Evolutionary conservation across 2,113 vertebrate species (phyloP).

Genomic region (Anolis carolinensis): DNA sequence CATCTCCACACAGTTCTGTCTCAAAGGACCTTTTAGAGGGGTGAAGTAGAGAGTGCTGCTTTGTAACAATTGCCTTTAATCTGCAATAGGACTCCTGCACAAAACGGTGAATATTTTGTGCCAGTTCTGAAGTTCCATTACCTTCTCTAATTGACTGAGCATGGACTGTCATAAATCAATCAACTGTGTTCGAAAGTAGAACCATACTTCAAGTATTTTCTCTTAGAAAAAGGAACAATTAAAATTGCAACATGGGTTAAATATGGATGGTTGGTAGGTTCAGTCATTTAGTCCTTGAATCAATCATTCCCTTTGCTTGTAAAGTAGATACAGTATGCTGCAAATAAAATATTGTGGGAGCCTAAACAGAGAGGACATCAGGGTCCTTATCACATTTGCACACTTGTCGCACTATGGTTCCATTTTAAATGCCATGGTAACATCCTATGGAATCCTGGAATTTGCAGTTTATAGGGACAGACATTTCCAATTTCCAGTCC

Average conservation of each 20-base stretch:
- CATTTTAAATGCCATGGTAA: too few relatives aligned
- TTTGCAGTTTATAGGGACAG: too few relatives aligned
- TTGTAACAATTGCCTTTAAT: neutral
- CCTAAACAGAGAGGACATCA: neutral
- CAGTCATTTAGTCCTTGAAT: neutral
- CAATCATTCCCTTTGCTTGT: neutral
- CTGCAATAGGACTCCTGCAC: neutral
- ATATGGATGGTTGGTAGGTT: too few relatives aligned
- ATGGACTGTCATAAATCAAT: neutral
- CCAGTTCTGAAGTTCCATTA: neutral
- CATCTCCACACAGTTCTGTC: neutral
- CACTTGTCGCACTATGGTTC: too few relatives aligned
- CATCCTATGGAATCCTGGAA: too few relatives aligned
- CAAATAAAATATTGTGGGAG: neutral
- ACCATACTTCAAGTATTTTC: neutral
- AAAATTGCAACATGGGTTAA: neutral
- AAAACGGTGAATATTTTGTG: neutral
- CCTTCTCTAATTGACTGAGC: too few relatives aligned
- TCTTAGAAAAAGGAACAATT: neutral
- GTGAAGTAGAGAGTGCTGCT: neutral
- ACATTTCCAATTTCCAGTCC: too few relatives aligned
- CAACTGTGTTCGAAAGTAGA: neutral
- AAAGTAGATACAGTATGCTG: neutral
- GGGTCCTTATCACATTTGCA: too few relatives aligned
- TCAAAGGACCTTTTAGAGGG: neutral